Evolutionary conservation across 2,113 vertebrate genomes (phyloP).

Genomic region (Nibea coibor): DNA sequence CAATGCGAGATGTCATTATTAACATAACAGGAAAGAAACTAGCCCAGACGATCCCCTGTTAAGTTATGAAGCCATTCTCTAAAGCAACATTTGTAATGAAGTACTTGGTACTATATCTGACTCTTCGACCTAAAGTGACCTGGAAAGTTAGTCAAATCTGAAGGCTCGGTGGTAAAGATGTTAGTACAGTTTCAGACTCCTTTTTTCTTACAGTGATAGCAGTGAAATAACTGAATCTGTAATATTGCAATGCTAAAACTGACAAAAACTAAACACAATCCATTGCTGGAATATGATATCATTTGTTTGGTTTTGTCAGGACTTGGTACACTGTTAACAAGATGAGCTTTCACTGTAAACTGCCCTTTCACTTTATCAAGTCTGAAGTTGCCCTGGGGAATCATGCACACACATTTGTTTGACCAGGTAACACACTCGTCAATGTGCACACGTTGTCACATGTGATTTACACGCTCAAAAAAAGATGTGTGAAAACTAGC

Average conservation of each 20-base stretch:
- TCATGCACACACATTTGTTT: background rate
- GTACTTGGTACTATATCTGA: conserved; percentile 13
- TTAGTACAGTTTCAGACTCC: background rate
- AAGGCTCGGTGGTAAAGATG: background rate
- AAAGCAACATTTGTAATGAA: conserved; percentile 25
- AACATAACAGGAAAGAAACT: conserved; percentile 53
- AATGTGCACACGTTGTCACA: background rate
- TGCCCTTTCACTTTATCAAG: background rate
- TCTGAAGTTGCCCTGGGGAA: background rate
- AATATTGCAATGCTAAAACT: no score
- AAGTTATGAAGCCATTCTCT: conserved; percentile 29
- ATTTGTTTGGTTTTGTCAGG: no score
- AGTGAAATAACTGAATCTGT: background rate
- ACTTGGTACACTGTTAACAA: no score
- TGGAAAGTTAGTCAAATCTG: background rate
- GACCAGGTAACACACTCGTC: conserved; percentile 5
- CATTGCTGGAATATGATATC: no score
- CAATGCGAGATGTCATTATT: conserved; percentile 49
- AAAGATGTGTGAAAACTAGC: no score
- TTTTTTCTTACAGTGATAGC: background rate
- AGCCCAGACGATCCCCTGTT: conserved; percentile 36
- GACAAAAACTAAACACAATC: no score
- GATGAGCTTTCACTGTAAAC: no score
- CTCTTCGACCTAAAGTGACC: conserved; percentile 10
- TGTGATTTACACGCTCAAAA: background rate